phyloP scores from a whole-genome alignment of 2,113 vertebrate species.

The Arizona elegans region DNA sequence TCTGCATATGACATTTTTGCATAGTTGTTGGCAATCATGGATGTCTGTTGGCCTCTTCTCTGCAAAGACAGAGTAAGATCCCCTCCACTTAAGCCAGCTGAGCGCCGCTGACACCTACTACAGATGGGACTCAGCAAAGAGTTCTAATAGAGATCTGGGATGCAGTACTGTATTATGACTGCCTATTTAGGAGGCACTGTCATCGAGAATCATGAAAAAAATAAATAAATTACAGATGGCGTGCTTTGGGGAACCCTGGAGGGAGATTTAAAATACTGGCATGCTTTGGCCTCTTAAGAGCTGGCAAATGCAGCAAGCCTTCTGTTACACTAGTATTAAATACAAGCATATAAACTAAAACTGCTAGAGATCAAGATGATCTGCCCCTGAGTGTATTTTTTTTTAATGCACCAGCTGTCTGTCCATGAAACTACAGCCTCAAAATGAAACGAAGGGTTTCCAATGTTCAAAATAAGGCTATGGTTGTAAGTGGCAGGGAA shows the following conservation, averaged over 20 bases:
- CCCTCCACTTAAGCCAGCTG: neutral
- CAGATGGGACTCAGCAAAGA: neutral
- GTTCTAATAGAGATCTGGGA: neutral
- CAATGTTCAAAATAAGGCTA: neutral
- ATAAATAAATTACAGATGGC: slow-evolving; percentile 45
- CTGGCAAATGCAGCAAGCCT: slow-evolving; percentile 3
- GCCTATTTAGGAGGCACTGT: slow-evolving; percentile 24
- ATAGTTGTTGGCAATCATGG: neutral
- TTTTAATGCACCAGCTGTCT: neutral
- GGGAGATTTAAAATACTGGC: slow-evolving; percentile 23
- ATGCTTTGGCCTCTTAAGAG: slow-evolving; percentile 32
- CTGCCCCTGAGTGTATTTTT: neutral
- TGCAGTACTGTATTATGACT: fast-evolving
- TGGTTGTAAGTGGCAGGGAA: neutral
- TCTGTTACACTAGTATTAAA: slow-evolving; percentile 34
- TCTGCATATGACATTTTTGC: neutral
- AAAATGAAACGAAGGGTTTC: neutral
- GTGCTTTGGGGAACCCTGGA: slow-evolving; percentile 24
- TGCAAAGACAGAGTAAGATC: neutral
- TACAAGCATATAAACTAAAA: neutral
- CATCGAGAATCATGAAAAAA: neutral
- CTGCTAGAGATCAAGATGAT: neutral
- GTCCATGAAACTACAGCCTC: neutral
- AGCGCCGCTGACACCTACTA: neutral
- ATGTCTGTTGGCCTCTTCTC: neutral